Evolutionary conservation across 1,140 invertebrate species (phyloP), one percentile per base, ranked within the genome.

Genomic region (Drosophila mojavensis): DNA sequence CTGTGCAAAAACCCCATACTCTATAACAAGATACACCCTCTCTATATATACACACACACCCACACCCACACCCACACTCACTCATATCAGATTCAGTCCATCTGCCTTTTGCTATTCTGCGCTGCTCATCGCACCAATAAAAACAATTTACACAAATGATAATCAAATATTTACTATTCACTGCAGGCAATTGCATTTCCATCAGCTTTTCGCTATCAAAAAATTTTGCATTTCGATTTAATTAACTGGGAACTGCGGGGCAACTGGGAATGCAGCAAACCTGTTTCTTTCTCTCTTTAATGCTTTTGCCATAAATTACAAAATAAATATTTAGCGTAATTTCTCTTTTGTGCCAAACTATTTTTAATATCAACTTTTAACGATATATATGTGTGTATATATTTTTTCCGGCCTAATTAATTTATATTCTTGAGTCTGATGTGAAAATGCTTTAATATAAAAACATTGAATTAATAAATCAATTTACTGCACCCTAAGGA

Each of bases 41-140:
- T 4, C 50, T 10, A 41, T 6, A 20, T 17, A 47, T 15, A 47
- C 36, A 55, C 71, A 59, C 58, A 45, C 62, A 68, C 13, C 41
- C 36, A 47, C 71, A 59, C 53, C 47, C 62, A 68, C 13, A 63
- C 17, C 54, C 28, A 61, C 67, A 59, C 41, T 48, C 58, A 61
- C 43, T 30, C 28, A 10, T 56, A 62, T 36, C 39, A 60, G 24
- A 51, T 71, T 58, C 60, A 60, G 9, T 56, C 55, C 30, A 63
- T 53, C 54, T 72, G 64, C 45, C 15, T 66, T 70, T 76, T 65
- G 53, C 70, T 69, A 65, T 69, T 66, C 15, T 70, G 66, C 69
- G 54, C 75, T 70, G 65, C 43, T 56, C 54, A 56, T 53, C n/a
- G n/a, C 64, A 67, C 50, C 45, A 67, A n/a, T 13, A 13, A 70